These are phyloP conservation scores for Amblyjoppa fuscipennis DNA, from an alignment of 2,888 invertebrate species.

Conservation along the genomic window DNA sequence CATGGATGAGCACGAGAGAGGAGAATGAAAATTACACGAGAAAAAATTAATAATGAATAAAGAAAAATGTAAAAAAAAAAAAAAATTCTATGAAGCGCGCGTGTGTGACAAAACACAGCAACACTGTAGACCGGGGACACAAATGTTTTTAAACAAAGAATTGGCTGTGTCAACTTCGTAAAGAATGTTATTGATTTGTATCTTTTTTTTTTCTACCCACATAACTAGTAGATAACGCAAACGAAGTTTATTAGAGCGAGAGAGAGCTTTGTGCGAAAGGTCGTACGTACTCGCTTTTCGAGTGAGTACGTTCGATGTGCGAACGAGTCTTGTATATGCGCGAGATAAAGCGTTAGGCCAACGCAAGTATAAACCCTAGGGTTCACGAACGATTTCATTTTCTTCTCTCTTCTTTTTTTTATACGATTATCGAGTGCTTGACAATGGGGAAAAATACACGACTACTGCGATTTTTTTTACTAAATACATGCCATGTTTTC, in stretches of 20 bases:
- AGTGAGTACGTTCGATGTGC: constrained; percentile 30
- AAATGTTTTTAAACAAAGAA: constrained; percentile 78
- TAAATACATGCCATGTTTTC: constrained; percentile 61
- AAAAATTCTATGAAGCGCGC: constrained; percentile 38
- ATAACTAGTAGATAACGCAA: constrained; percentile 70
- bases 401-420: constrained; percentile 40
- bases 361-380: constrained; percentile 40
- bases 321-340: constrained; percentile 24
- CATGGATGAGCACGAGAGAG: constrained; percentile 20
- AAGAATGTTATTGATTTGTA: constrained; percentile 77
- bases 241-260: constrained; percentile 54
- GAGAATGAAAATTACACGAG: constrained; percentile 2
- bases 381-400: constrained; percentile 59
- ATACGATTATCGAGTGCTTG: constrained; percentile 54
- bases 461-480: constrained; percentile 53
- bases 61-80: constrained; percentile 1
- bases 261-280: constrained; percentile 41
- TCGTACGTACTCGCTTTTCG: constrained; percentile 1
- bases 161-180: constrained; percentile 81
- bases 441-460: constrained; percentile 60
- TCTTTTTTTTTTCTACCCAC: constrained; percentile 68
- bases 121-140: constrained; percentile 69
- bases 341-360: constrained; percentile 7
- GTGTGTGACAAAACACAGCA: constrained; percentile 36
- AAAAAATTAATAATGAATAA: constrained; percentile 17